A percentile compares a stretch with the other conserved stretches of the same genome.
Evolutionary conservation across 2,888 invertebrate species (phyloP).

Genomic region (Campoletis raptor): DNA sequence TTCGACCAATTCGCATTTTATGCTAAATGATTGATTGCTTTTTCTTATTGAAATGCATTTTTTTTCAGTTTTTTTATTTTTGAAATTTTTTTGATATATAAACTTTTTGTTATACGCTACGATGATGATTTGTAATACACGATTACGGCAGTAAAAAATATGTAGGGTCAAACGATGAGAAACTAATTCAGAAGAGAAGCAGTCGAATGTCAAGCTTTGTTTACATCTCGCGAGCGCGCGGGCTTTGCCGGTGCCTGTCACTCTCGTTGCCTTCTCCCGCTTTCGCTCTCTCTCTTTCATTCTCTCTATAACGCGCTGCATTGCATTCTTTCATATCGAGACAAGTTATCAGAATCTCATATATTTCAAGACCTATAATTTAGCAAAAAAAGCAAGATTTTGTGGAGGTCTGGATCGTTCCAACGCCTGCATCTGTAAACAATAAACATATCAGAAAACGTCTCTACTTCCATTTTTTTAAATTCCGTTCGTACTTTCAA

Average conservation of each 20-base stretch:
- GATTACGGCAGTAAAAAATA: not conserved
- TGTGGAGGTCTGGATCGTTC: too few relatives aligned
- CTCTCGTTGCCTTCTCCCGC: not conserved
- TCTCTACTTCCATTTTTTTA: too few relatives aligned
- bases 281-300: not conserved
- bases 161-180: not conserved
- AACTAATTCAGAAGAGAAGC: not conserved
- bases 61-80: not conserved
- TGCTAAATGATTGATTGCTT: not conserved
- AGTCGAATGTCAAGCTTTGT: not conserved
- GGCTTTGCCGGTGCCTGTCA: not conserved
- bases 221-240: not conserved
- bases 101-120: not conserved
- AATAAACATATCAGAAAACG: too few relatives aligned
- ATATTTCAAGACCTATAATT: too few relatives aligned
- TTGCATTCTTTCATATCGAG: too few relatives aligned
- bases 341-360: too few relatives aligned
- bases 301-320: too few relatives aligned
- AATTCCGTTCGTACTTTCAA: too few relatives aligned
- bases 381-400: too few relatives aligned
- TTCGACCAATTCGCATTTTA: not conserved
- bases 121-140: too few relatives aligned
- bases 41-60: not conserved
- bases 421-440: too few relatives aligned
- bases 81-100: not conserved